Base-by-base conservation (phyloP, 2,113 vertebrate species). In the Diadophis punctatus region DNA sequence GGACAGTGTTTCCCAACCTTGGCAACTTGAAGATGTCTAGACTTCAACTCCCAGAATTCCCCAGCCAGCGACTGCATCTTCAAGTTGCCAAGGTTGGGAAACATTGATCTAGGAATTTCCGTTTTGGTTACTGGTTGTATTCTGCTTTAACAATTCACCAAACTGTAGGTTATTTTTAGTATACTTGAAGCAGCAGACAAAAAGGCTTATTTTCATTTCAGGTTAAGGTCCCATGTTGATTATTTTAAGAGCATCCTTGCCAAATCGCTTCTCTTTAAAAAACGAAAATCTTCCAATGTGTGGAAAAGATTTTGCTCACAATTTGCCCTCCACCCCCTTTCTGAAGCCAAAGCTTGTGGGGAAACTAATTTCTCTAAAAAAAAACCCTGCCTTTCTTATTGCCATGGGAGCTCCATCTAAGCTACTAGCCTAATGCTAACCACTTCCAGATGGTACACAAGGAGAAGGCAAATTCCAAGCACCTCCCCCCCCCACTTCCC, bases 401-500 rank as follows among this genome's bases (percentile, higher is more conserved):
- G 39, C 23, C 53, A 18, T 23, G 60, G 22, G 88, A 7, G 2
- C 4, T 39, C 18, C 88, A 94, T n/a, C 34, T 10, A 48, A 25
- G 92, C 85, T 93, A 48, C 30, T 53, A 92, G 68, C 20, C 87
- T 58, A 51, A 58, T 25, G 18, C 68, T 49, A 85, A 88, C 8
- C 23, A 0, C 46, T 87, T 92, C 27, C 94, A 91, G 91, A 95
- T 63, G 74, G 8, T 46, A 95, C 87, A 43, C 56, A 93, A 92
- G 93, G 34, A n/a, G 93, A 48, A 91, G 39, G 49, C 11, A 68
- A 91, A 27, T 4, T 52, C 86, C 85, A 92, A 49, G 9, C 30
- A 52, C 85, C 90, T 92, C 92, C 0, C 56, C 23, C 20, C 2
- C 93, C 95, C 95, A 93, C 93, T 96, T 96, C 94, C 96, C 94